Base-by-base conservation (phyloP, 1,140 invertebrate genomes). In the Drosophila fuyamai region DNA sequence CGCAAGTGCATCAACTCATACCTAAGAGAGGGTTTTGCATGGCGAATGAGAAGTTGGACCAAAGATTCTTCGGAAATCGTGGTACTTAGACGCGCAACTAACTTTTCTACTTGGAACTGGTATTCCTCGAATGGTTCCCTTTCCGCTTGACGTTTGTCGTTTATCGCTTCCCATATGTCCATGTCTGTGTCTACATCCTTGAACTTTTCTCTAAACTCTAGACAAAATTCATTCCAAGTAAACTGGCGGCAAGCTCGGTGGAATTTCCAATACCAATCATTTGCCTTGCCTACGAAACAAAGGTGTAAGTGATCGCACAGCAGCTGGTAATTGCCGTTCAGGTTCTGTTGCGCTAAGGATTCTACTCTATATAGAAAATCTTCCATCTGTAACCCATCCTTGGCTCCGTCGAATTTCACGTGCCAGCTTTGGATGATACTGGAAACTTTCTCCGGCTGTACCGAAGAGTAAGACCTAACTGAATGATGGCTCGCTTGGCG, bases 121-220 rank as follows among this genome's bases (percentile, higher is more conserved):
- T 16, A 51, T 16, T 44, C 59, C 23, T 61, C 47, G 7, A 51
- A 43, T 8, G 59, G 47, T 43, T 53, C 38, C 8, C 16, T 46
- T 23, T 23, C 10, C 5, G 10, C 16, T 23, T 46, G 18, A 23
- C 44, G 44, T 3, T 16, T 46, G 7, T 12, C 53, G 10, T 62
- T 43, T 5, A 62, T 62, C 1, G 40, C 29, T 9, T 53, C 48
- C 56, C 44, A 46, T 4, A 46, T 59, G 4, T 59, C 29, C 44
- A 59, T 48, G 27, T 60, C 46, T 4, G 35, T 36, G 16, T 46
- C 18, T 5, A 18, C 10, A 4, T 23, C 44, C 9, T 23, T 18
- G 5, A 46, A 46, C 16, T 46, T 46, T 10, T 46, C n/a, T 9
- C 16, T 14, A 46, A 46, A 46, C 10, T 23, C 9, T 46, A 5